Evolutionary conservation across 2,797 vertebrate genomes (phyloP), one percentile per base, ranked within the genome.

Genomic region (Neosalanx taihuensis): DNA sequence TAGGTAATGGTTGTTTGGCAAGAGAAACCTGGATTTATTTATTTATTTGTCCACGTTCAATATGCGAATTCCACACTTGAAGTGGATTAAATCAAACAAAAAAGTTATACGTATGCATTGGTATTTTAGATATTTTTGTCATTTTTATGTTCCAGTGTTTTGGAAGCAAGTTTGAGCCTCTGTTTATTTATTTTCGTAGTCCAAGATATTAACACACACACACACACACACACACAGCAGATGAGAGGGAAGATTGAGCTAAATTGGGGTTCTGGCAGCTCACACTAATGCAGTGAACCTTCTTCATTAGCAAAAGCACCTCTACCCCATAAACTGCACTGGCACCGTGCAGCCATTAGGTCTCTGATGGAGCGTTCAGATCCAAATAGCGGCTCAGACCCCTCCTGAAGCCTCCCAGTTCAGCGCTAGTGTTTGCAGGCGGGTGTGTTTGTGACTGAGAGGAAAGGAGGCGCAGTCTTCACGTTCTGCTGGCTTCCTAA

Each of bases 311-410:
- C 61, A 29, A 20, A 15, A 33, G 72, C n/a, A 71, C 64, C 76
- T 77, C 70, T 62, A 13, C 67, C 51, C 53, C 9, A 10, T 66
- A 23, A 37, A 35, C 37, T 74, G 41, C 23, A 18, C 17, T 56
- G 9, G 3, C 63, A 41, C 63, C 46, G 46, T 31, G 4, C 26
- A n/a, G 37, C 41, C 20, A 64, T 74, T 68, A 15, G 61, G 64
- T 58, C 72, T 66, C 64, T 73, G 76, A 71, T 74, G 70, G 75
- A 82, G 75, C 69, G 74, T 20, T 1, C 3, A 59, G 71, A 78
- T 75, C 67, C 80, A 75, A 65, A 75, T 72, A 60, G 59, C 6
- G 29, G 2, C 7, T 46, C 7, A 46, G 41, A 12, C 41, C 3
- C 10, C 41, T 13, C 10, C 9, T 1, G 3, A 46, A 3, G 41